These are phyloP conservation scores for Phyllopteryx taeniolatus DNA, from an alignment of 2,113 vertebrate species.

Conservation along the genomic window DNA sequence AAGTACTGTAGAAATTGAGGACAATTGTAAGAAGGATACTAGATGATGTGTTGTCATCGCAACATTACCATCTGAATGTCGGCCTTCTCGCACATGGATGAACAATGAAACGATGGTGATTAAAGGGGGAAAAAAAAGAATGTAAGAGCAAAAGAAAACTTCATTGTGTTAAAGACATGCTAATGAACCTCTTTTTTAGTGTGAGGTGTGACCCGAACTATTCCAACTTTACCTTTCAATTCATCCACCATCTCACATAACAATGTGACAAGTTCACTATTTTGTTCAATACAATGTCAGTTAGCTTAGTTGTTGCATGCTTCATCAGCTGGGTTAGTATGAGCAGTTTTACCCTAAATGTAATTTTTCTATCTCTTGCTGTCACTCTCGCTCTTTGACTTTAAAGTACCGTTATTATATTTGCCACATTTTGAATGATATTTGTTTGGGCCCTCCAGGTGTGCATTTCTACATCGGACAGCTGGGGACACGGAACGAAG, in stretches of 20 bases:
- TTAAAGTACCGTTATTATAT: neutral
- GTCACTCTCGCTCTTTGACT: neutral
- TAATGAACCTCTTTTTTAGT: constrained; percentile 13
- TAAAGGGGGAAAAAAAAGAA: neutral
- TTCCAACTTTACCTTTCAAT: neutral
- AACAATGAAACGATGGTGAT: neutral
- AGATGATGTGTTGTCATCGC: neutral
- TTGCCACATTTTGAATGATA: neutral
- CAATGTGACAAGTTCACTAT: no score
- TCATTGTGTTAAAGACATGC: neutral
- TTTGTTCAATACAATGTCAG: no score
- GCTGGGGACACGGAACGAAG: constrained; percentile 95
- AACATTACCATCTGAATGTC: constrained; percentile 19
- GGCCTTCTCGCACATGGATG: neutral
- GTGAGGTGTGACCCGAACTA: neutral
- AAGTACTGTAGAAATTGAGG: neutral
- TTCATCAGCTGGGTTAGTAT: no score
- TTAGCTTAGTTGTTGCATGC: no score
- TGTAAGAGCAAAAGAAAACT: constrained; percentile 6
- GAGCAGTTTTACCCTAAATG: no score
- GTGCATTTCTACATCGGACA: constrained; percentile 92
- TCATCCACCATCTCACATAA: neutral
- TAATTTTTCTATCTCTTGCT: no score
- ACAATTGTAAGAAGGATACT: neutral
- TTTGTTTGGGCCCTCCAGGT: constrained; percentile 67